Evolutionary conservation across 2,113 vertebrate genomes (phyloP).

Genomic region (Tachycineta bicolor): DNA sequence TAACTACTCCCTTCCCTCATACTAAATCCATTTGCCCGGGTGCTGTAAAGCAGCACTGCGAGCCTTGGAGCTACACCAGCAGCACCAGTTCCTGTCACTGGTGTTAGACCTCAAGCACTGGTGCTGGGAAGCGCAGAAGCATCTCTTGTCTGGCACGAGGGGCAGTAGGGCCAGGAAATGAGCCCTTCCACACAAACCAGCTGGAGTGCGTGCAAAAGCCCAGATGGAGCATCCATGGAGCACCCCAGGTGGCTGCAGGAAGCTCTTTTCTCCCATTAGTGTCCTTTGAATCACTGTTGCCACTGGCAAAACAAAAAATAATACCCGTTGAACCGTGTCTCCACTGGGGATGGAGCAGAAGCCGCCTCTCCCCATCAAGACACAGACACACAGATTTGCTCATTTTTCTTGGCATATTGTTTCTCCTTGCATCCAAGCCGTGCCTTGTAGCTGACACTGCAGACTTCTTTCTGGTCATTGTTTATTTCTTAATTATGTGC

Average conservation of each 20-base stretch:
- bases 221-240: not conserved
- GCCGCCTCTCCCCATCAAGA: not conserved
- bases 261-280: not conserved
- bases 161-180: not conserved
- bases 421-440: not conserved
- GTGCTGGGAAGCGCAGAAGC: not conserved
- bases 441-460: not conserved
- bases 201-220: not conserved
- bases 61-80: not conserved
- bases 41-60: not conserved
- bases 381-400: not conserved
- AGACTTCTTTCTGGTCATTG: not conserved
- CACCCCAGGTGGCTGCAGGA: not conserved
- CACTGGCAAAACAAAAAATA: not conserved
- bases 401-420: not conserved
- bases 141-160: not conserved
- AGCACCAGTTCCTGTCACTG: not conserved
- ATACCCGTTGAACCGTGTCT: not conserved
- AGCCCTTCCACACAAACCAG: not conserved
- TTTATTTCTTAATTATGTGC: slow-evolving; percentile 27
- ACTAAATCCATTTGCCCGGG: not conserved
- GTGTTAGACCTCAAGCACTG: not conserved
- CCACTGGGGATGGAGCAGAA: not conserved
- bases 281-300: not conserved
- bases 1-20: not conserved